Evolutionary conservation across 1,140 invertebrate species (phyloP).

Genomic region (Trissolcus basalis): DNA sequence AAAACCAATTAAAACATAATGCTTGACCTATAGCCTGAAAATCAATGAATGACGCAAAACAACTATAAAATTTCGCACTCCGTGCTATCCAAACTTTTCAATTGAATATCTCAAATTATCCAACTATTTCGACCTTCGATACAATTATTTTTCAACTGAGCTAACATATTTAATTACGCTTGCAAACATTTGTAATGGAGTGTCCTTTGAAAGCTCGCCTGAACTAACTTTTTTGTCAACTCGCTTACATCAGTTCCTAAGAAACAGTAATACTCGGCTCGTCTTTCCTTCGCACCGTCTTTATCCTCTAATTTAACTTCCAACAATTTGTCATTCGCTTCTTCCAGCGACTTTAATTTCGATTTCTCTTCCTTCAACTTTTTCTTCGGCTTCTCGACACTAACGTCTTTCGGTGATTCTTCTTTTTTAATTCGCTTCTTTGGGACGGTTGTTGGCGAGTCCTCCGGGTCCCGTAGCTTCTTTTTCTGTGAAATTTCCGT

Average conservation of each 20-base stretch:
- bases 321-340: constrained; percentile 19
- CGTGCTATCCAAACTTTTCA: too few species aligned
- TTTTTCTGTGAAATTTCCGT: background rate
- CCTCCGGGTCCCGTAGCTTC: background rate
- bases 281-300: constrained; percentile 13
- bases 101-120: too few species aligned
- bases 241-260: constrained; percentile 61
- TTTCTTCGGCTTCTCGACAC: background rate
- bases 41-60: too few species aligned
- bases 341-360: constrained; percentile 19
- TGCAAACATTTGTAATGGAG: too few species aligned
- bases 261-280: constrained; percentile 62
- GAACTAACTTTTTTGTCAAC: background rate
- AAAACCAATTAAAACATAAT: constrained; percentile 1
- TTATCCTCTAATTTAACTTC: constrained; percentile 40
- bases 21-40: background rate
- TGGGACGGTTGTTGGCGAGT: constrained; percentile 25
- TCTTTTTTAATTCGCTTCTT: constrained; percentile 27
- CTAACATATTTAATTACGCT: too few species aligned
- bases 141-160: too few species aligned
- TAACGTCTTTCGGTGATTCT: background rate
- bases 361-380: background rate
- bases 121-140: too few species aligned
- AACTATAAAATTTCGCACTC: too few species aligned
- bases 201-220: background rate